These are phyloP conservation scores for Engystomops pustulosus DNA, from an alignment of 2,113 vertebrate species.

Conservation along the genomic window DNA sequence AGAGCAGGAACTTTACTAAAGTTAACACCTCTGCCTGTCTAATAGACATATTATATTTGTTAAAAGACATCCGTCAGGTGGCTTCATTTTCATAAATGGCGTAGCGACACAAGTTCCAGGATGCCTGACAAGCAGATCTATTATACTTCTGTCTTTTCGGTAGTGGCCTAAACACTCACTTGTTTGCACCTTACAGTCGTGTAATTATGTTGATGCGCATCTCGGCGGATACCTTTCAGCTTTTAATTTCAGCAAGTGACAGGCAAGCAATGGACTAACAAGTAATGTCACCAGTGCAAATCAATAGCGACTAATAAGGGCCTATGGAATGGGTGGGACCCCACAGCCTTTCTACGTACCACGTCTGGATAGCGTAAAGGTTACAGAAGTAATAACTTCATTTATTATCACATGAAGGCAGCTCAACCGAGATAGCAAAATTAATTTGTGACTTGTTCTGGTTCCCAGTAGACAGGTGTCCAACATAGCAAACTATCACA, in stretches of 20 bases:
- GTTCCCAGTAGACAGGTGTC: slow-evolving; percentile 45
- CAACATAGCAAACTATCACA: slow-evolving; percentile 41
- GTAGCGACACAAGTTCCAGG: not conserved
- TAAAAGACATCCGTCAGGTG: slow-evolving; percentile 58
- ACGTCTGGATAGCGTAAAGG: not conserved
- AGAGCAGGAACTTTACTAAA: slow-evolving; percentile 67
- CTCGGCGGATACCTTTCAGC: not conserved
- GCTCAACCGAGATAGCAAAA: slow-evolving; percentile 15
- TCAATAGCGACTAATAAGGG: slow-evolving; percentile 27
- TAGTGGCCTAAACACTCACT: not conserved
- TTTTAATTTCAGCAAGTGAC: slow-evolving; percentile 25
- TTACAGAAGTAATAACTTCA: slow-evolving; percentile 35
- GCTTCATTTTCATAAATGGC: slow-evolving; percentile 60
- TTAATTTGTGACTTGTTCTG: slow-evolving; percentile 43
- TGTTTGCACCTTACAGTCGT: slow-evolving; percentile 28
- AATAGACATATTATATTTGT: slow-evolving; percentile 56
- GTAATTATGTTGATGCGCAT: slow-evolving; percentile 21
- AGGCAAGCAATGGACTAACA: slow-evolving; percentile 14
- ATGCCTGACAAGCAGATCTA: slow-evolving; percentile 19
- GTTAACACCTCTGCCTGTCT: slow-evolving; percentile 65
- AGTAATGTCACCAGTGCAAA: not conserved
- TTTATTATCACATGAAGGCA: slow-evolving; percentile 16
- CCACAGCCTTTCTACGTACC: not conserved
- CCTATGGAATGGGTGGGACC: not conserved
- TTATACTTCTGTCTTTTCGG: slow-evolving; percentile 22